Conservation (phyloP, 2,888 invertebrate genomes). For the Sinopyrophorus schimmeli region DNA sequence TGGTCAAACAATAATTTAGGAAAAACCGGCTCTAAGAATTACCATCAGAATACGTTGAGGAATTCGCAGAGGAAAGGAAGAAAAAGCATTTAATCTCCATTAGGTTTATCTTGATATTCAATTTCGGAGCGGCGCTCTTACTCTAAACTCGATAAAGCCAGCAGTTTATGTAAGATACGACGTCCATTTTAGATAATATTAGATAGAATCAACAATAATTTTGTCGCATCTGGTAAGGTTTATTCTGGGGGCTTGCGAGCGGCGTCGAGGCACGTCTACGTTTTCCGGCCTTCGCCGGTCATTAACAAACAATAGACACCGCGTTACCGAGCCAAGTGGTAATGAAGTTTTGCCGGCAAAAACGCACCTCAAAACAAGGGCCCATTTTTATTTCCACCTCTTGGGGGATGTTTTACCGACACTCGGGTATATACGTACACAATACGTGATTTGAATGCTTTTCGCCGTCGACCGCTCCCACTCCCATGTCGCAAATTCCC, state of each 20-base stretch:
- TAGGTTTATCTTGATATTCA: constrained; percentile 5
- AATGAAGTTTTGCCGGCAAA: constrained; percentile 34
- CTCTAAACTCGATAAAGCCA: constrained; percentile 12
- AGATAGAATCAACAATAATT: constrained; percentile 15
- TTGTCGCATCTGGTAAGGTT: constrained; percentile 17
- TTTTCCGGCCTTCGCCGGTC: constrained; percentile 33
- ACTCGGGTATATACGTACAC: constrained; percentile 1
- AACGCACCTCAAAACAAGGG: constrained; percentile 25
- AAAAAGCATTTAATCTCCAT: too few species aligned
- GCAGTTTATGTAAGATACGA: constrained; percentile 14
- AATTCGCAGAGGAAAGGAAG: background rate
- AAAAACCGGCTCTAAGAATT: too few species aligned
- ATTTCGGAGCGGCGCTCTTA: constrained; percentile 9
- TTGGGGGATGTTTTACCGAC: constrained; percentile 11
- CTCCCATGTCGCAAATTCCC: too few species aligned
- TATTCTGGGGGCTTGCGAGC: constrained; percentile 12
- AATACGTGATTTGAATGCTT: constrained; percentile 11
- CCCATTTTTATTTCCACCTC: constrained; percentile 18
- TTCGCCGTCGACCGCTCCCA: too few species aligned
- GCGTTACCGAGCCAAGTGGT: constrained; percentile 30
- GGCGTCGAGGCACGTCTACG: constrained; percentile 27
- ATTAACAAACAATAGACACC: constrained; percentile 36
- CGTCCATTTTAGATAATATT: constrained; percentile 11
- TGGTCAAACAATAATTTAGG: too few species aligned
- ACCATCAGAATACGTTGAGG: too few species aligned